Conservation (phyloP, 1,140 invertebrate species). For the Calliphora vicina region DNA sequence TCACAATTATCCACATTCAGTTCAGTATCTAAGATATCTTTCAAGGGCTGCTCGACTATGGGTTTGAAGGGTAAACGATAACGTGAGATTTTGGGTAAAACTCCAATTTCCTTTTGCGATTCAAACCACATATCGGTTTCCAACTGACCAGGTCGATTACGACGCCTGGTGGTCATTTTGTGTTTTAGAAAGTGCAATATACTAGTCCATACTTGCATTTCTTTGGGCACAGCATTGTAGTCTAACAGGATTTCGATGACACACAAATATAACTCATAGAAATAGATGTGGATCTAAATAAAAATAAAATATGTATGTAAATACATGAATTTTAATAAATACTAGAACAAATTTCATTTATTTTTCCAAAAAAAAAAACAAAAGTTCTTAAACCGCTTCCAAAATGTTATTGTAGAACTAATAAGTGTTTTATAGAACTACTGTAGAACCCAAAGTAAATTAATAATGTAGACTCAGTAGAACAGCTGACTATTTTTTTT, state of each 20-base stretch:
- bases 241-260: slow-evolving; percentile 56
- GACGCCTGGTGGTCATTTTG: slow-evolving; percentile 54
- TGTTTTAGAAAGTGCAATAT: slow-evolving; percentile 59
- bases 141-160: slow-evolving; percentile 51
- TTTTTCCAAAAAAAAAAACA: no score
- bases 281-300: slow-evolving; percentile 60
- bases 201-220: slow-evolving; percentile 57
- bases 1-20: slow-evolving; percentile 60
- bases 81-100: slow-evolving; percentile 58
- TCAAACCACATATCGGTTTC: slow-evolving; percentile 60
- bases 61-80: slow-evolving; percentile 59
- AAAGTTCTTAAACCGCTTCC: no score
- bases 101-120: slow-evolving; percentile 52
- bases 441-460: no score
- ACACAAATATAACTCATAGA: slow-evolving; percentile 60
- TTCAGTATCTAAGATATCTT: slow-evolving; percentile 57
- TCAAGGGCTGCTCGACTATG: slow-evolving; percentile 54
- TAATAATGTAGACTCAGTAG: no score
- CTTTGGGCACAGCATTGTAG: slow-evolving; percentile 52
- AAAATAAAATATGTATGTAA: no score
- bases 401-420: no score
- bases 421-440: no score
- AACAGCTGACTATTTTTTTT: no score
- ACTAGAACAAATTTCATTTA: no score
- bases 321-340: no score